Evolutionary conservation across 1,140 invertebrate species (phyloP).

Genomic region (Solenopsis fugax): DNA sequence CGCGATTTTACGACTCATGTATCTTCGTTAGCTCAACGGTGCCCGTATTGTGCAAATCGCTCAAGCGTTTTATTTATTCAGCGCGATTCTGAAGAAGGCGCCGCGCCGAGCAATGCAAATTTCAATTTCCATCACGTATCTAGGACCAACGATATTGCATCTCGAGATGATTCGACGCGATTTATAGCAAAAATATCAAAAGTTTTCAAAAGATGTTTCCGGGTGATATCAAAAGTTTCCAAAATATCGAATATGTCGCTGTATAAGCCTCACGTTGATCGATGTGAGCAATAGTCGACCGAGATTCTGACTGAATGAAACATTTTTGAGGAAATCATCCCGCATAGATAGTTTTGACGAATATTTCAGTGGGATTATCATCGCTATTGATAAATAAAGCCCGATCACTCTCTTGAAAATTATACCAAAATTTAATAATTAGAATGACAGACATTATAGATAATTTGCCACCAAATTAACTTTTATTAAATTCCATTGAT

Average conservation of each 20-base stretch:
- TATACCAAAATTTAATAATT: neutral
- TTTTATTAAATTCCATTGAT: neutral
- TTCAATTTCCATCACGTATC: slow-evolving; percentile 69
- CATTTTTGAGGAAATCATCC: neutral
- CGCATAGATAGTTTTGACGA: neutral
- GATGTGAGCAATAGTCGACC: slow-evolving; percentile 13
- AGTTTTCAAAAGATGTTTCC: slow-evolving; percentile 34
- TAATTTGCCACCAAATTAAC: neutral
- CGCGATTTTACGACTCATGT: slow-evolving; percentile 35
- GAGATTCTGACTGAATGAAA: slow-evolving; percentile 24
- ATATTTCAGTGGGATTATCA: neutral
- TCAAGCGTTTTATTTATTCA: slow-evolving; percentile 38
- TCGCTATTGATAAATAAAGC: neutral
- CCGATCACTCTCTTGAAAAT: neutral
- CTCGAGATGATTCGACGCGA: slow-evolving; percentile 45
- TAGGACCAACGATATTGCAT: slow-evolving; percentile 57
- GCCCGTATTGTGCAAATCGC: neutral
- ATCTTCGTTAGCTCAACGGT: slow-evolving; percentile 15
- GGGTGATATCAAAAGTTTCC: slow-evolving; percentile 45
- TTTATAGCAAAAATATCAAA: slow-evolving; percentile 56
- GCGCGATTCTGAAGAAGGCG: slow-evolving; percentile 19
- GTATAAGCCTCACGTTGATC: slow-evolving; percentile 16
- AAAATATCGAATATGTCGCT: slow-evolving; percentile 56
- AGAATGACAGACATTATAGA: neutral
- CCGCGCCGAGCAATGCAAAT: slow-evolving; percentile 52